phyloP scores from a whole-genome alignment of 1,140 invertebrate genomes.

The Tetranychus cinnabarinus region DNA sequence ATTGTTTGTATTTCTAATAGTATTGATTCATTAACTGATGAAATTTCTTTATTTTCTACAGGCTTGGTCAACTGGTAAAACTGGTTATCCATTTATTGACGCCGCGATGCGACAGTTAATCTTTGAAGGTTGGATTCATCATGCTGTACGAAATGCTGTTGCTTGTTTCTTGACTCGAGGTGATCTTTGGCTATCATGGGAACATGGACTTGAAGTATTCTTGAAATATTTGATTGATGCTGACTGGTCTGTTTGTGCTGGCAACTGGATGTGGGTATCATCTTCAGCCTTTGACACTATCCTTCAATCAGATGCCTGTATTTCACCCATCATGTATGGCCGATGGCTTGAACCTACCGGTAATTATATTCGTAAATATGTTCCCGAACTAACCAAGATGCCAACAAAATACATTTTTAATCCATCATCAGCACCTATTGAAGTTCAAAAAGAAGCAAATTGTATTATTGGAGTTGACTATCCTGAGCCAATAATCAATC shows the following conservation, averaged over 20 bases:
- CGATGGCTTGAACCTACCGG: slow-evolving; percentile 68
- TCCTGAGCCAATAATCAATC: slow-evolving; percentile 61
- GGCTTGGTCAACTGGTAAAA: slow-evolving; percentile 76
- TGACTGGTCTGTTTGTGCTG: slow-evolving; percentile 76
- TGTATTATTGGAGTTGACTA: slow-evolving; percentile 65
- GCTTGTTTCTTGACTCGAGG: slow-evolving; percentile 69
- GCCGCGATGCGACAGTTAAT: slow-evolving; percentile 73
- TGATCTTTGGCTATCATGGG: slow-evolving; percentile 75
- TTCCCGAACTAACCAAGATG: slow-evolving; percentile 54
- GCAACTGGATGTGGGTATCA: slow-evolving; percentile 80
- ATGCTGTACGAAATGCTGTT: slow-evolving; percentile 59
- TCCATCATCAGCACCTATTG: slow-evolving; percentile 58
- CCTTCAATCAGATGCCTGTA: slow-evolving; percentile 34
- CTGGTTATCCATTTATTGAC: slow-evolving; percentile 78
- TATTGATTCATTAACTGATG: too few relatives aligned
- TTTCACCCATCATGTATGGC: slow-evolving; percentile 66
- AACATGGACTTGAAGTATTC: slow-evolving; percentile 63
- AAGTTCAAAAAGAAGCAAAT: slow-evolving; percentile 44
- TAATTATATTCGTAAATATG: slow-evolving; percentile 61
- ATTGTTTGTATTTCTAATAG: too few relatives aligned
- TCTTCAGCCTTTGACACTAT: slow-evolving; percentile 66
- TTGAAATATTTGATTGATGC: slow-evolving; percentile 65
- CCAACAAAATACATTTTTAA: slow-evolving; percentile 65
- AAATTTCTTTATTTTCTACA: slow-evolving; percentile 31
- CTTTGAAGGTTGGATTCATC: slow-evolving; percentile 74